Evolutionary conservation across 2,797 vertebrate genomes (phyloP).

Genomic region (Notolabrus celidotus): DNA sequence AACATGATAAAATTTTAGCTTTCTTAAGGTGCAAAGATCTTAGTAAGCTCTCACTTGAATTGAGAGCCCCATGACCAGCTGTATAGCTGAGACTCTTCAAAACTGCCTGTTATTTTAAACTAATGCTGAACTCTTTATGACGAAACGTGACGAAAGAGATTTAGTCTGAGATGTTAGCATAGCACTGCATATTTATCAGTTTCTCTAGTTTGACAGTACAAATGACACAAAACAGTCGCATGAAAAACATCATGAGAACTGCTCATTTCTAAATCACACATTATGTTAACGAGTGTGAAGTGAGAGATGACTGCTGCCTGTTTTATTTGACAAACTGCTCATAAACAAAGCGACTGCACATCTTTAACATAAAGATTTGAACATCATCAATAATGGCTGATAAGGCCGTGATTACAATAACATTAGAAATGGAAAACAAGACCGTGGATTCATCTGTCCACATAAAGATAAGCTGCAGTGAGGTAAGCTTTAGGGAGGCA

Average conservation of each 20-base stretch:
- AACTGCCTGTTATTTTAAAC: conserved; percentile 37
- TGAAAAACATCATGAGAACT: conserved; percentile 21
- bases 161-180: conserved; percentile 8
- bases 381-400: conserved; percentile 60
- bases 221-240: conserved; percentile 27
- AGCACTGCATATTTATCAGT: conserved; percentile 25
- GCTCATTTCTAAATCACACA: conserved; percentile 40
- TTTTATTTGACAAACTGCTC: conserved; percentile 62
- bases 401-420: conserved; percentile 58
- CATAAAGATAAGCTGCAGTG: conserved; percentile 76
- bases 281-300: conserved; percentile 26
- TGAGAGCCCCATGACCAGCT: conserved; percentile 58
- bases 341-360: conserved; percentile 45
- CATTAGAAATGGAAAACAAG: conserved; percentile 66
- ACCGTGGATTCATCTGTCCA: conserved; percentile 76
- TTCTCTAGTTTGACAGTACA: conserved; percentile 18
- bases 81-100: conserved; percentile 61
- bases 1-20: conserved; percentile 80
- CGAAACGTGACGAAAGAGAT: conserved; percentile 17
- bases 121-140: conserved; percentile 15
- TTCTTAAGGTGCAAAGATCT: conserved; percentile 75
- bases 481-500: conserved; percentile 64
- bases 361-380: conserved; percentile 46
- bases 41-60: conserved; percentile 55
- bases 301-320: conserved; percentile 27